A percentile compares a stretch with the other conserved stretches of the same genome.
These are phyloP conservation scores for Caenorhabditis doughertyi DNA, from an alignment of 2,888 invertebrate species.

Conservation along the genomic window DNA sequence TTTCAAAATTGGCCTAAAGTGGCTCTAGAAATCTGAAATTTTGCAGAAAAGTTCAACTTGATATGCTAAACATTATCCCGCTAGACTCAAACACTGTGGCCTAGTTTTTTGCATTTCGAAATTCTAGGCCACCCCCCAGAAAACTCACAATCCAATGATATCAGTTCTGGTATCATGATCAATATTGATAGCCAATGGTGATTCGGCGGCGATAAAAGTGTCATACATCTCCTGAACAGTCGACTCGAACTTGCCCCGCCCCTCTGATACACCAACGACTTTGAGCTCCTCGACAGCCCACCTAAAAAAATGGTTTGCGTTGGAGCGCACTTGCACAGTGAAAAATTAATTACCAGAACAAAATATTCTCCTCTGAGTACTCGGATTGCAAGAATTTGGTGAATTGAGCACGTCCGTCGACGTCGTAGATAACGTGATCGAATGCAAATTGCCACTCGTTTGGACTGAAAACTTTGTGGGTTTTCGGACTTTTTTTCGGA, in stretches of 20 bases:
- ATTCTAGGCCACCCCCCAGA: too few species aligned
- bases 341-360: slow-evolving; percentile 82
- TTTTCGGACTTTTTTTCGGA: neutral
- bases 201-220: slow-evolving; percentile 77
- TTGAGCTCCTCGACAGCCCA: slow-evolving; percentile 77
- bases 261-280: slow-evolving; percentile 62
- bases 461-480: slow-evolving; percentile 68
- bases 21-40: too few species aligned
- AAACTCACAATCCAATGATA: slow-evolving; percentile 70
- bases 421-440: slow-evolving; percentile 74
- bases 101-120: too few species aligned
- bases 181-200: slow-evolving; percentile 77
- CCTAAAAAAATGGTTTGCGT: slow-evolving; percentile 49
- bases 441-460: slow-evolving; percentile 78
- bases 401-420: slow-evolving; percentile 79
- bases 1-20: too few species aligned
- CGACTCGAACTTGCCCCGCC: slow-evolving; percentile 71
- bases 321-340: neutral
- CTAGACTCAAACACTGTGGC: too few species aligned
- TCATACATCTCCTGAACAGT: slow-evolving; percentile 78
- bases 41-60: too few species aligned
- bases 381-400: slow-evolving; percentile 82
- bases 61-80: too few species aligned
- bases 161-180: slow-evolving; percentile 77
- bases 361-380: slow-evolving; percentile 82